phyloP scores from a whole-genome alignment of 2,797 vertebrate genomes.

The Xyrichtys novacula region DNA sequence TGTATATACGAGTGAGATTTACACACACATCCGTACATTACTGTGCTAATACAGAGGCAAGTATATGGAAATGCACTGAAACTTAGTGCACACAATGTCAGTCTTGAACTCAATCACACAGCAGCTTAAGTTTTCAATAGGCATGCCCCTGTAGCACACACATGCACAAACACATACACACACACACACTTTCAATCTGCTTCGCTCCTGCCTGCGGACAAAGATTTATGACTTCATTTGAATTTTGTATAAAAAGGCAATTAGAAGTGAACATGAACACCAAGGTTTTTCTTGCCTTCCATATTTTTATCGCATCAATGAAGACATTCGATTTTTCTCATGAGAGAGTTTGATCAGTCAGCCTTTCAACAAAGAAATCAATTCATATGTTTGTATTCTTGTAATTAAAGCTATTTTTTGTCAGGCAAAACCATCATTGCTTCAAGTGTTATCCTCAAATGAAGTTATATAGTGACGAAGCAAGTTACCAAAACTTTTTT shows the following conservation, averaged over 20 bases:
- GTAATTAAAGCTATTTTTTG: background rate
- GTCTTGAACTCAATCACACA: constrained; percentile 4
- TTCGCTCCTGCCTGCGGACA: background rate
- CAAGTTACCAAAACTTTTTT: no score
- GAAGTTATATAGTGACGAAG: no score
- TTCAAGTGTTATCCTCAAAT: background rate
- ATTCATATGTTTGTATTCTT: background rate
- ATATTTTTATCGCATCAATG: background rate
- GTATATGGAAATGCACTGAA: constrained; percentile 19
- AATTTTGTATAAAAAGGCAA: constrained; percentile 19
- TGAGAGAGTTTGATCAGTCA: background rate
- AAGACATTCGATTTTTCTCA: background rate
- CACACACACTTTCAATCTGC: background rate
- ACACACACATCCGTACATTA: background rate
- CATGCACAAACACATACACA: background rate
- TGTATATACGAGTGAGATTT: constrained; percentile 16
- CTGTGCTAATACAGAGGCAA: constrained; percentile 10
- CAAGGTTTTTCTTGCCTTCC: background rate
- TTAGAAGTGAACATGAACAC: constrained; percentile 3
- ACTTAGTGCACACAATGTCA: constrained; percentile 12
- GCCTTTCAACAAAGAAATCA: background rate
- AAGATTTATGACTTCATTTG: constrained; percentile 30
- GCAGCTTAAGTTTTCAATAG: background rate
- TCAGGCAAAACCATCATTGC: no score
- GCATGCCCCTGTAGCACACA: background rate